Conservation (phyloP, 2,113 vertebrate genomes). For the Jacana jacana region DNA sequence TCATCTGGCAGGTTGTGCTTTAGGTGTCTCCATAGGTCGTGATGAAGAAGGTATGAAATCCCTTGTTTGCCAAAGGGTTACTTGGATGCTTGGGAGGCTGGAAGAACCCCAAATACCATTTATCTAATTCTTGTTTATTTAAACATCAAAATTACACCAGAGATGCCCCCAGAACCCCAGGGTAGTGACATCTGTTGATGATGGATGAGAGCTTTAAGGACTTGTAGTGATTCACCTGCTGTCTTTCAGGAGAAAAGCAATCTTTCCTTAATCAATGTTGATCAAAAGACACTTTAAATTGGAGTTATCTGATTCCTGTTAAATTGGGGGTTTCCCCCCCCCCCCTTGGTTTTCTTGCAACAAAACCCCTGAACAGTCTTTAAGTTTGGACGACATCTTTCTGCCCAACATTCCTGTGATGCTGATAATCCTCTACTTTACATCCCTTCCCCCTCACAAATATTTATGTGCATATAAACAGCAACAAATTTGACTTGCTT, state of each 20-base stretch:
- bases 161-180: background rate
- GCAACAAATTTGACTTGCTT: background rate
- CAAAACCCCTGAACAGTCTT: background rate
- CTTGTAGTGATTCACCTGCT: background rate
- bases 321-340: background rate
- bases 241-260: background rate
- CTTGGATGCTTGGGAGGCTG: background rate
- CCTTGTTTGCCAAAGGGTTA: background rate
- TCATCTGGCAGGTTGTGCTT: background rate
- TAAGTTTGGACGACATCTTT: background rate
- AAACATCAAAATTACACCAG: background rate
- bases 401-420: background rate
- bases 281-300: background rate
- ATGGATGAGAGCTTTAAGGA: background rate
- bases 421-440: background rate
- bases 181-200: background rate
- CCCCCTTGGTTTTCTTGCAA: background rate
- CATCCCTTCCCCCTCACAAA: background rate
- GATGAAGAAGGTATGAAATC: background rate
- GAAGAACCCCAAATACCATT: background rate
- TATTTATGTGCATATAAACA: background rate
- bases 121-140: background rate
- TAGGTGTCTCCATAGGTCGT: background rate
- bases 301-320: background rate
- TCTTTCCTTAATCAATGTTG: background rate